Evolutionary conservation across 30 jellyfish, hydroid and myxozoan genomes (phyloP).

Genomic region (Clytia hemisphaerica): DNA sequence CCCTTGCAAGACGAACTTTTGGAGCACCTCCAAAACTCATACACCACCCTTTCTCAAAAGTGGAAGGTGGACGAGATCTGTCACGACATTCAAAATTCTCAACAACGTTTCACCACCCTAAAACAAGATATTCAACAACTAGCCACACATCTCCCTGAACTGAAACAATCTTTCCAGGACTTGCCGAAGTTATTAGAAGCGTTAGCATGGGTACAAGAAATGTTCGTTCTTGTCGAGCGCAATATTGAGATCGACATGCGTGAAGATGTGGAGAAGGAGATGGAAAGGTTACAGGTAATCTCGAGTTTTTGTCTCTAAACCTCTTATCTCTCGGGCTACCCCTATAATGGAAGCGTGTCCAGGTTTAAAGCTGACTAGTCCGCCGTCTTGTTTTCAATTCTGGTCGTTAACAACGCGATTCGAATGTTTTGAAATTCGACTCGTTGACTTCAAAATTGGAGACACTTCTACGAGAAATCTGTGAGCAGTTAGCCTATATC

Average conservation of each 20-base stretch:
- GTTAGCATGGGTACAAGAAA: conserved; percentile 70
- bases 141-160: conserved; percentile 28
- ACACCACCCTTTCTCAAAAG: conserved; percentile 26
- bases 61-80: conserved; percentile 74
- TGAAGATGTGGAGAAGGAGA: conserved; percentile 38
- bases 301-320: too few relatives aligned
- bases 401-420: too few relatives aligned
- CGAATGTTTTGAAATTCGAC: too few relatives aligned
- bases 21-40: conserved; percentile 33
- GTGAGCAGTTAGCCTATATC: too few relatives aligned
- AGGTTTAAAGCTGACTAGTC: too few relatives aligned
- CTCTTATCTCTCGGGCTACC: too few relatives aligned
- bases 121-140: conserved; percentile 30
- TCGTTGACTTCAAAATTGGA: too few relatives aligned
- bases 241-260: conserved; percentile 39
- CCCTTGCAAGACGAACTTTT: conserved; percentile 37
- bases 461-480: too few relatives aligned
- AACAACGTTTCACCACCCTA: conserved; percentile 32
- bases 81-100: conserved; percentile 47
- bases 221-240: conserved; percentile 33
- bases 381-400: too few relatives aligned
- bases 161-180: conserved; percentile 37
- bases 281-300: conserved; percentile 50
- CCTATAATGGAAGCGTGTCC: too few relatives aligned
- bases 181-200: conserved; percentile 52